phyloP scores from a whole-genome alignment of 2,113 vertebrate species.

The Calcarius ornatus region DNA sequence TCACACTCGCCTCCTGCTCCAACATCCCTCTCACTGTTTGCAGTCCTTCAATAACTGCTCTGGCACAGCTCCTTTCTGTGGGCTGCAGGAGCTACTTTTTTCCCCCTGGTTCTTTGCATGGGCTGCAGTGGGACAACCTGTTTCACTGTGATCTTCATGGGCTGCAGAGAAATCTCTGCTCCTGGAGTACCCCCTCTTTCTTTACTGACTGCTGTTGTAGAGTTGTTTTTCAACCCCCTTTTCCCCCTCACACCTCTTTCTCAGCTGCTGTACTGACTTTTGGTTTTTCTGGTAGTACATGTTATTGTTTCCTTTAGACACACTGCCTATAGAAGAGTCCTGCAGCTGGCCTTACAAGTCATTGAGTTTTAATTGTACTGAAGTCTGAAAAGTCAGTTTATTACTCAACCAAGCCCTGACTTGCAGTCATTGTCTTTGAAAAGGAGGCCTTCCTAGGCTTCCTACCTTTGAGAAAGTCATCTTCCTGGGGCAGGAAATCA shows the following conservation, averaged over 20 bases:
- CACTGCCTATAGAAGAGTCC: background rate
- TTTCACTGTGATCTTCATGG: background rate
- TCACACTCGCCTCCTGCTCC: background rate
- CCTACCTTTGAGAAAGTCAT: background rate
- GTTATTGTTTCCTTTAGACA: background rate
- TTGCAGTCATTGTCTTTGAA: background rate
- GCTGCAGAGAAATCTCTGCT: background rate
- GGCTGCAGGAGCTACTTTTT: background rate
- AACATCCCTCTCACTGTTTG: rapidly evolving
- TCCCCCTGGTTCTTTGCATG: too few species aligned
- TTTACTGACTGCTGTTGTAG: background rate
- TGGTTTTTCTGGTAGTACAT: background rate
- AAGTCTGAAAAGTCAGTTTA: background rate
- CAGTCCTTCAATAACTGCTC: background rate
- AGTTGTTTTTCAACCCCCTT: background rate
- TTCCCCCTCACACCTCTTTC: background rate
- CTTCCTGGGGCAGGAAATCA: background rate
- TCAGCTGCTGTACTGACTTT: background rate
- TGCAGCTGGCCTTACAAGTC: background rate
- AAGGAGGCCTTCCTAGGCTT: background rate
- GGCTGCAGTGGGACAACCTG: background rate
- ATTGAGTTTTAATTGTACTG: background rate
- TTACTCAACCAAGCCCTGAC: background rate
- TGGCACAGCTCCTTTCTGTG: background rate
- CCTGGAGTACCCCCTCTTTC: background rate